These are phyloP conservation scores for Pangasianodon gigas DNA, from an alignment of 2,113 vertebrate genomes.

Conservation along the genomic window DNA sequence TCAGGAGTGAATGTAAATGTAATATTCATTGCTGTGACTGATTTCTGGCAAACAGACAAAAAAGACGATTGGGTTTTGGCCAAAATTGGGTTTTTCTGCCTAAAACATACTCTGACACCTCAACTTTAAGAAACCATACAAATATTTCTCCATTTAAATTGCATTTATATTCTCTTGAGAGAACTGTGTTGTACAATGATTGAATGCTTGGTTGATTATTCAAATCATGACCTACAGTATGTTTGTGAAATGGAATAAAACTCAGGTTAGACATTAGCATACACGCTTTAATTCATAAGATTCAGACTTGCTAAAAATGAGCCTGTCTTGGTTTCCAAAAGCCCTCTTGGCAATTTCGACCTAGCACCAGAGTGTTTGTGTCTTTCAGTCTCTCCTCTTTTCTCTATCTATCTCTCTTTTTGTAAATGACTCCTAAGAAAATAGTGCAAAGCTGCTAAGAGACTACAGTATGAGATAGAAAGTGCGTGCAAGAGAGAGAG, in stretches of 20 bases:
- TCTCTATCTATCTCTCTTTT: neutral
- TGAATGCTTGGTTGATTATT: neutral
- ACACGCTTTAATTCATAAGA: neutral
- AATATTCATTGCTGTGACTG: neutral
- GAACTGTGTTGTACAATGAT: neutral
- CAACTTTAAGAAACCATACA: neutral
- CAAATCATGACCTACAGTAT: neutral
- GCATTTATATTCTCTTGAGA: neutral
- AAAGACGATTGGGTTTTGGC: no score
- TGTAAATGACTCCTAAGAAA: conserved; percentile 38
- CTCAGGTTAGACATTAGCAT: neutral
- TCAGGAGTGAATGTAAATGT: neutral
- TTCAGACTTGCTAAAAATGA: neutral
- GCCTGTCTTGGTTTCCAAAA: neutral
- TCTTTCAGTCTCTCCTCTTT: neutral
- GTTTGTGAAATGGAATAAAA: neutral
- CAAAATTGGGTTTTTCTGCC: no score
- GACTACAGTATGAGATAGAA: neutral
- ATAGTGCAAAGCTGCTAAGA: conserved; percentile 26
- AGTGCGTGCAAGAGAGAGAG: neutral
- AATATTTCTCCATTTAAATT: neutral
- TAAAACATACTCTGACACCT: neutral
- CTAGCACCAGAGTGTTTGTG: neutral
- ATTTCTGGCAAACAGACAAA: neutral
- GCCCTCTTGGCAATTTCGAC: neutral